phyloP scores from a whole-genome alignment of 2,797 vertebrate genomes.

The Tinamus major region DNA sequence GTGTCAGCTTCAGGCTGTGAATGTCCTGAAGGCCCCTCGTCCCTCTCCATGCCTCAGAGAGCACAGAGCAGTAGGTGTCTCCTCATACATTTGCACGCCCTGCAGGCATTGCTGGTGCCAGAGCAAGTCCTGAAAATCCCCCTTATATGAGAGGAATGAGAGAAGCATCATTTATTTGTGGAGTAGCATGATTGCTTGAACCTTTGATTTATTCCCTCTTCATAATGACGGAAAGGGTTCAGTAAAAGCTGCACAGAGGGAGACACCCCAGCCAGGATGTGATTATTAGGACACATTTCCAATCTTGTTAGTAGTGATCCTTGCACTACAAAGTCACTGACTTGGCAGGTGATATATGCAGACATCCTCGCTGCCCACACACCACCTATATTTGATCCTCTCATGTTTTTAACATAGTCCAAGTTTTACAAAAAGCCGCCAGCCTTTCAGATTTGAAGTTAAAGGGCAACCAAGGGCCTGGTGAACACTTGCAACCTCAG shows the following conservation, averaged over 20 bases:
- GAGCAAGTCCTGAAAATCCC: background rate
- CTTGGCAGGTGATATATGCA: background rate
- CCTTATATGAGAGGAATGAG: background rate
- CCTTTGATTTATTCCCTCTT: background rate
- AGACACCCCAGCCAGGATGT: background rate
- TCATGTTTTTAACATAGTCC: background rate
- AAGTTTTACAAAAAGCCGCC: background rate
- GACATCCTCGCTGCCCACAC: background rate
- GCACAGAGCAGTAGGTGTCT: background rate
- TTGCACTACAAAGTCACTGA: constrained; percentile 7
- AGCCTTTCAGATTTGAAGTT: background rate
- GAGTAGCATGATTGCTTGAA: background rate
- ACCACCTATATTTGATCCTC: background rate
- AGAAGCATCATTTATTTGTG: background rate
- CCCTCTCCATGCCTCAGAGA: background rate
- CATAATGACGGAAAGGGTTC: background rate
- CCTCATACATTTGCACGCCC: background rate
- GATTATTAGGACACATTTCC: background rate
- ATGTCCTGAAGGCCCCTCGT: background rate
- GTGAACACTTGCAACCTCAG: too few species aligned
- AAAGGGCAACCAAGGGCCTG: too few species aligned
- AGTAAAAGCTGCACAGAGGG: constrained; percentile 8
- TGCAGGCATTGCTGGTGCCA: background rate
- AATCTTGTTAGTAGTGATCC: background rate
- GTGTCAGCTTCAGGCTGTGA: background rate